phyloP scores from a whole-genome alignment of 1,140 invertebrate genomes.

The Aphelenchoides besseyi region DNA sequence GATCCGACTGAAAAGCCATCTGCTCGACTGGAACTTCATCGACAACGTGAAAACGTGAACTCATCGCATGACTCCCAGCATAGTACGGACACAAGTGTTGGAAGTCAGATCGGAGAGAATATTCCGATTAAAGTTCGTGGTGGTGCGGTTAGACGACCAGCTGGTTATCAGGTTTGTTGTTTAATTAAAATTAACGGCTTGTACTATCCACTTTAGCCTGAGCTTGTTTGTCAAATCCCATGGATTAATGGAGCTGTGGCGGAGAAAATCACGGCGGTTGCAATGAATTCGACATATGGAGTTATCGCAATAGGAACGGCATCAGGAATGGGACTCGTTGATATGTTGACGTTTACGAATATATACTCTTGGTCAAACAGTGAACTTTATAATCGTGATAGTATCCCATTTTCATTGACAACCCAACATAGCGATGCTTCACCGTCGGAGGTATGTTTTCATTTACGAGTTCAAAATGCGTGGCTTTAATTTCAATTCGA shows the following conservation, averaged over 20 bases:
- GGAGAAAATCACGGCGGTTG: conserved; percentile 79
- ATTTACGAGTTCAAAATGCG: background rate
- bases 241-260: conserved; percentile 76
- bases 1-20: conserved; percentile 10
- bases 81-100: conserved; percentile 51
- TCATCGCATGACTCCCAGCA: conserved; percentile 36
- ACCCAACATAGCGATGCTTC: conserved; percentile 43
- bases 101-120: conserved; percentile 64
- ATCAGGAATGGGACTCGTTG: conserved; percentile 53
- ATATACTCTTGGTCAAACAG: conserved; percentile 57
- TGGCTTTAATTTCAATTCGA: background rate
- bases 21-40: conserved; percentile 26
- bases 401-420: conserved; percentile 38
- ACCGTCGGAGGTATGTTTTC: conserved; percentile 35
- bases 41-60: conserved; percentile 27
- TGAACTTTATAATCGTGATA: conserved; percentile 49
- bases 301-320: conserved; percentile 65
- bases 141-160: conserved; percentile 75
- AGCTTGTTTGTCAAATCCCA: conserved; percentile 84
- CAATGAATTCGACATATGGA: conserved; percentile 90
- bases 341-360: conserved; percentile 50
- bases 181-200: conserved; percentile 19
- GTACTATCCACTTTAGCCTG: conserved; percentile 73
- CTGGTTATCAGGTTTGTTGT: conserved; percentile 67
- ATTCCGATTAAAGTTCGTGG: conserved; percentile 72